Evolutionary conservation across 2,888 invertebrate genomes (phyloP).

Genomic region (Brachylomia viminalis): DNA sequence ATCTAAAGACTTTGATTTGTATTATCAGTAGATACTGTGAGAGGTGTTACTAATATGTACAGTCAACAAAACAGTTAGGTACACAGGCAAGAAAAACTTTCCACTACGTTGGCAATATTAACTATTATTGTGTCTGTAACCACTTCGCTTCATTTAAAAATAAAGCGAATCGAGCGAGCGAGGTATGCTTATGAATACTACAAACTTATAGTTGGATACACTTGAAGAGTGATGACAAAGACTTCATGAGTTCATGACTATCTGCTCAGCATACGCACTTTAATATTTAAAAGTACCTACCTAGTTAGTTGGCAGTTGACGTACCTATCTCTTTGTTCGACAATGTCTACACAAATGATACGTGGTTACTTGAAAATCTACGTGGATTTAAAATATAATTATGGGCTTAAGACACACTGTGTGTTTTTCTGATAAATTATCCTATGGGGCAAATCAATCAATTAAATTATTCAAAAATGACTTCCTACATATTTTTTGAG

Average conservation of each 20-base stretch:
- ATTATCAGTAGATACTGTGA: neutral
- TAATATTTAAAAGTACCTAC: neutral
- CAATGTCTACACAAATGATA: neutral
- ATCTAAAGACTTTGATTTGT: neutral
- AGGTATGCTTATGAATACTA: neutral
- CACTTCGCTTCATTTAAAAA: neutral
- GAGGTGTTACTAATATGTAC: neutral
- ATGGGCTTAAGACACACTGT: conserved; percentile 28
- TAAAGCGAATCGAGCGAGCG: neutral
- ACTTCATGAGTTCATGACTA: no score
- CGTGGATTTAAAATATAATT: conserved; percentile 8
- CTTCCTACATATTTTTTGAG: neutral
- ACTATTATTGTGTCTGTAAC: neutral
- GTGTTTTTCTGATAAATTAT: conserved; percentile 19
- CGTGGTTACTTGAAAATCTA: conserved; percentile 16
- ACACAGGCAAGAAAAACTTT: neutral
- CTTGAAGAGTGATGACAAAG: neutral
- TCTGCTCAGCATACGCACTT: no score
- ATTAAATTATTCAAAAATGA: neutral
- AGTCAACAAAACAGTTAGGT: conserved; percentile 18
- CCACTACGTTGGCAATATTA: neutral
- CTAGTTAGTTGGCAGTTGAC: neutral
- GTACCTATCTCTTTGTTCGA: neutral
- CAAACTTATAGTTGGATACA: neutral
- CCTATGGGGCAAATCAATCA: conserved; percentile 41